Percentiles rank a stretch among this genome's conserved stretches.
Conservation (phyloP, 2,888 invertebrate species). For the Oxytorus armatus region DNA sequence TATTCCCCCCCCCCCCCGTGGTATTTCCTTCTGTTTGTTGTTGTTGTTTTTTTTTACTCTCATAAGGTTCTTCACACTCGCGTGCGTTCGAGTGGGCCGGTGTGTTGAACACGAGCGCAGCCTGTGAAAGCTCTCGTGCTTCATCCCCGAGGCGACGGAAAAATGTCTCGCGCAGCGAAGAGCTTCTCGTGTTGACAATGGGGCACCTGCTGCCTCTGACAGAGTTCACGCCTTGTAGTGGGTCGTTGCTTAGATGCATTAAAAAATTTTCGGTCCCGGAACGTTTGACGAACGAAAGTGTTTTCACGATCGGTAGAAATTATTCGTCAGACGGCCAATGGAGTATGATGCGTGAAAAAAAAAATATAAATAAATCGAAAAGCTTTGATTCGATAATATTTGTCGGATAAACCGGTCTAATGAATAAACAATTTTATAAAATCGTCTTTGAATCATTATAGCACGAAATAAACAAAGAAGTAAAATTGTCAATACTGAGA, state of each 20-base stretch:
- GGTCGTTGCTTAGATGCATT: slow-evolving; percentile 33
- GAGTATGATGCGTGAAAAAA: neutral
- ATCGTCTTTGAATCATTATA: too few species aligned
- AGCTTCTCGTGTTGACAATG: slow-evolving; percentile 38
- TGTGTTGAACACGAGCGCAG: slow-evolving; percentile 34
- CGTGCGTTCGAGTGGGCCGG: slow-evolving; percentile 38
- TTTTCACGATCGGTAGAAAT: neutral
- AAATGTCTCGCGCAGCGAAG: slow-evolving; percentile 42
- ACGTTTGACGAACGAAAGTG: neutral
- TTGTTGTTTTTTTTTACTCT: slow-evolving; percentile 14
- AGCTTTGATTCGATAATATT: too few species aligned
- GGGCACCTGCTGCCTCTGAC: slow-evolving; percentile 6
- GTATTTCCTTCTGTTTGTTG: neutral
- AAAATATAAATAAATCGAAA: too few species aligned
- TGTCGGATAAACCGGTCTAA: too few species aligned
- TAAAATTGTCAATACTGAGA: too few species aligned
- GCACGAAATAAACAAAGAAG: too few species aligned
- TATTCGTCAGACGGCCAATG: neutral
- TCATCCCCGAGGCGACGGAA: slow-evolving; percentile 44
- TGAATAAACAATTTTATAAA: too few species aligned
- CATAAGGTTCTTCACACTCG: slow-evolving; percentile 44
- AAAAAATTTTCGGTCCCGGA: neutral
- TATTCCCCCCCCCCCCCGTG: too few species aligned
- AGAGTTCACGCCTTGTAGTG: slow-evolving; percentile 1
- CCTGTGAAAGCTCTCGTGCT: slow-evolving; percentile 33